A percentile compares a stretch with the other conserved stretches of the same genome.
Evolutionary conservation across 2,113 vertebrate species (phyloP).

Genomic region (Ailurus styani): DNA sequence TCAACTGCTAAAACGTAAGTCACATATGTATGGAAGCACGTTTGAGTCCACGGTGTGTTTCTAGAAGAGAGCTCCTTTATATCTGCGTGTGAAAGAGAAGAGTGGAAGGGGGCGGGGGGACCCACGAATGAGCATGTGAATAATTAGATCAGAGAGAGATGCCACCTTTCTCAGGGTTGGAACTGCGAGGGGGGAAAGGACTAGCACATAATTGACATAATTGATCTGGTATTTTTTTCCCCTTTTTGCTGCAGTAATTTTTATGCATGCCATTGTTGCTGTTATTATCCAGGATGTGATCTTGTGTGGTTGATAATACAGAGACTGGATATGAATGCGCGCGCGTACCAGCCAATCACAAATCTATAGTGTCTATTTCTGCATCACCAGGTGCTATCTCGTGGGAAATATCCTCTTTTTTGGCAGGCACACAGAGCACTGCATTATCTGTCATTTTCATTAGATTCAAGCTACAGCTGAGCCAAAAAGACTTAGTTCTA

Average conservation of each 20-base stretch:
- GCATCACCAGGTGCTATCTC: conserved; percentile 87
- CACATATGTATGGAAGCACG: conserved; percentile 66
- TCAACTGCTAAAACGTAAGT: conserved; percentile 74
- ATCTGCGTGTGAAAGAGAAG: conserved; percentile 63
- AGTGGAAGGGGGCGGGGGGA: conserved; percentile 50
- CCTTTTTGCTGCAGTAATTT: conserved; percentile 90
- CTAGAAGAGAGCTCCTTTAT: conserved; percentile 77
- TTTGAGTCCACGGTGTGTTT: conserved; percentile 63
- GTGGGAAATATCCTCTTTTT: conserved; percentile 88
- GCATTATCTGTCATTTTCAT: conserved; percentile 89
- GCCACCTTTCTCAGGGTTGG: conserved; percentile 83
- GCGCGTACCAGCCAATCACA: conserved; percentile 87
- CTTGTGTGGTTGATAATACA: conserved; percentile 90
- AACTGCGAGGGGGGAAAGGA: conserved; percentile 83
- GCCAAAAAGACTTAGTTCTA: conserved; percentile 85
- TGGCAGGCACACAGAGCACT: conserved; percentile 83
- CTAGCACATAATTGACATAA: conserved; percentile 93
- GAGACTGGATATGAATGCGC: conserved; percentile 84
- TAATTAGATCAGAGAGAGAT: conserved; percentile 92
- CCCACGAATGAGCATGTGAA: conserved; percentile 76
- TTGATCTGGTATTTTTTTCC: conserved; percentile 87
- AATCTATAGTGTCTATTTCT: conserved; percentile 85
- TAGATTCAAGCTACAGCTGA: conserved; percentile 85
- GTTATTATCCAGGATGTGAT: conserved; percentile 88
- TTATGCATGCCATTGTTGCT: conserved; percentile 87